Base-by-base conservation (phyloP, 2,113 vertebrate genomes). In the Semnornis frantzii region DNA sequence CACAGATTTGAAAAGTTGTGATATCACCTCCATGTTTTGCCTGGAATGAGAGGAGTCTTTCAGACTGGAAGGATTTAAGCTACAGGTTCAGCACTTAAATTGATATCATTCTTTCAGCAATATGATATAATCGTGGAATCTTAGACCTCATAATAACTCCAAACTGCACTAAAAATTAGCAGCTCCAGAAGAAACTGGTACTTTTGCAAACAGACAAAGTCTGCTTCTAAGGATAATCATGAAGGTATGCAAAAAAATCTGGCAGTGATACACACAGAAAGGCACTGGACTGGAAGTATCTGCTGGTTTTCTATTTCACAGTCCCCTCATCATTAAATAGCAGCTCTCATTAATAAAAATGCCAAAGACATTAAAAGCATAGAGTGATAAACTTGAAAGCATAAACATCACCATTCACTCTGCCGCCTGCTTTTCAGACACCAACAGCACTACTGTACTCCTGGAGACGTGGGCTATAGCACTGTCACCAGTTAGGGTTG, bases 41-140 rank as follows among this genome's bases (percentile, higher is more conserved):
- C 90, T 92, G 75, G 59, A 92, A 72, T 42, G 70, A 96, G 62
- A 92, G 62, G 37, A 91, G 72, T 24, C 18, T 91, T 95, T 94
- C 72, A 92, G 33, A n/a, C 33, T 37, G 5, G 16, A 68, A 63
- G 79, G 64, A 64, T 83, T 80, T 65, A 74, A 76, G 68, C 52
- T 77, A 63, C 48, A 82, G 82, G 72, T 85, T 89, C 80, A 85
- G 73, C 31, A 69, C 20, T 81, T 94, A 33, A 92, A 89, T 81
- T 81, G 87, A 74, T 78, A 74, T 30, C 34, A 80, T 87, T 87
- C 72, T 83, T 85, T 75, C 60, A 92, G 60, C 33, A 71, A 28
- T 54, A 18, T 52, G 55, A 66, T 85, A 85, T 24, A 77, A 70
- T 39, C 50, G 57, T 66, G 52, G 94, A 91, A 60, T 74, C 39